Evolutionary conservation across 2,888 invertebrate genomes (phyloP), one percentile per base, ranked within the genome.

Genomic region (Erannis defoliaria): DNA sequence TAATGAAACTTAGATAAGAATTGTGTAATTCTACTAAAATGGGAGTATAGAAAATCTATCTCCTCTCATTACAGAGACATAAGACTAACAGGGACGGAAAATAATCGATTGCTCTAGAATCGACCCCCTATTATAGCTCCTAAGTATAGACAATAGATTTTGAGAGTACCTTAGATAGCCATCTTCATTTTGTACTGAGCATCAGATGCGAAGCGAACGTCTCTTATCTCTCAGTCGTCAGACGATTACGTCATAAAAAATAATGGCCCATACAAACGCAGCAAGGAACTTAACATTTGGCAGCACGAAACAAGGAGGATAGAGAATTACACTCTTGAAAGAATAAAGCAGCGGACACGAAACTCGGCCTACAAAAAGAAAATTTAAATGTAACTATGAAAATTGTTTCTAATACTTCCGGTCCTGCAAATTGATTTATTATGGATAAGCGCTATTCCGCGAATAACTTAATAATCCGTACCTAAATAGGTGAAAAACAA

Each of bases 231-330:
- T 45, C 23, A 48, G 66, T 63, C 71, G 67, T 70, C 68, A 71
- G 71, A 67, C 68, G 64, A 68, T 67, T 66, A 69, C 64, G 69
- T 57, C 63, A 67, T 71, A 69, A 69, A 71, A 69, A 63, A 69
- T 68, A 71, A 71, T 71, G 67, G 71, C 26, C 60, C 49, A 67
- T 67, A 57, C 48, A 45, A 42, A 57, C 64, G 59, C 65, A 65
- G 67, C 62, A 57, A 60, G 59, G 62, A 55, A 54, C 58, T 50
- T 49, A 59, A 62, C 60, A 66, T 70, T 70, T 70, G 70, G 70
- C 70, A 70, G 60, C 59, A 19, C 19, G 19, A 48, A 9, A 21
- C 43, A 46, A 46, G 60, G 43, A 18, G 31, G 42, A 6, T 16
- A 46, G n/a, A 29, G 8, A 48, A 48, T 50, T n/a, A n/a, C 38